A percentile compares a stretch with the other conserved stretches of the same genome.
Evolutionary conservation across 2,113 vertebrate genomes (phyloP).

Genomic region (Dipodomys merriami): DNA sequence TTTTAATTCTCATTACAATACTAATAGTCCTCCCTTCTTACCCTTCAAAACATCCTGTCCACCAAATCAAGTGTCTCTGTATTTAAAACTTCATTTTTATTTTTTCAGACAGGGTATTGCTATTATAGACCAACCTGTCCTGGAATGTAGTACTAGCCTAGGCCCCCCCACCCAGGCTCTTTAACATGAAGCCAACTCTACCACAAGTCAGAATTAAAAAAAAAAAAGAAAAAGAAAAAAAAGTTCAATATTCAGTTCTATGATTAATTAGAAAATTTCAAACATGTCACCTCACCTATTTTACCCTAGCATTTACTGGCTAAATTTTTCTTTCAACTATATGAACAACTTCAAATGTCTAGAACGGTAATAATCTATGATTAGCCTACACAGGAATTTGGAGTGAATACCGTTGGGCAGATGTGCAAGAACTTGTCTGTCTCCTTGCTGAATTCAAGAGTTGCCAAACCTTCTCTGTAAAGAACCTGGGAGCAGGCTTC

Average conservation of each 20-base stretch:
- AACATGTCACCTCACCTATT: conserved; percentile 22
- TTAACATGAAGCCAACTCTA: background rate
- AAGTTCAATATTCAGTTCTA: conserved; percentile 34
- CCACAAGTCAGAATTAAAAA: background rate
- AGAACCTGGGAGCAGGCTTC: background rate
- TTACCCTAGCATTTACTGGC: conserved; percentile 18
- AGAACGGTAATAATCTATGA: background rate
- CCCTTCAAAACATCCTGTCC: conserved; percentile 11
- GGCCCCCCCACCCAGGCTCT: too few relatives aligned
- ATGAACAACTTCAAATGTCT: conserved; percentile 44
- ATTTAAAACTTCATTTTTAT: background rate
- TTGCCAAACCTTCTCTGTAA: conserved; percentile 20
- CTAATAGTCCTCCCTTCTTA: conserved; percentile 19
- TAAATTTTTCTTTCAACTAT: conserved; percentile 46
- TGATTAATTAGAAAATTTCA: conserved; percentile 31
- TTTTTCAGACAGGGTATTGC: background rate
- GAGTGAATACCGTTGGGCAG: background rate
- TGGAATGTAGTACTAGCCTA: too few relatives aligned
- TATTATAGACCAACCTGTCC: background rate
- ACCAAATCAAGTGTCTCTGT: background rate
- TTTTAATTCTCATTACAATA: conserved; percentile 43
- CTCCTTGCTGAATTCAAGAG: background rate
- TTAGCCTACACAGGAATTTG: background rate
- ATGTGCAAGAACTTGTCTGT: background rate
- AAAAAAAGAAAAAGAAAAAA: background rate